Conservation (phyloP, 1,140 invertebrate genomes). For the Drosophila melanogaster region Release_6_plus_ISO1_MT NT_037436.4:1361501-1362000, state of each 20-base stretch:
- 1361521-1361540: neutral
- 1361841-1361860: neutral
- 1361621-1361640: no score
- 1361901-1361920: neutral
- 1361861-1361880: constrained; percentile 15
- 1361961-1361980: constrained; percentile 67
- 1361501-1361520: constrained; percentile 22
- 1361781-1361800: neutral
- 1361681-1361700: neutral
- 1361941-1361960: constrained; percentile 3
- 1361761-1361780: constrained; percentile 1
- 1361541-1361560: neutral
- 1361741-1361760: no score
- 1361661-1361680: neutral
- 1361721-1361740: neutral
- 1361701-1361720: no score
- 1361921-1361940: no score
- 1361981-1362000: constrained; percentile 56
- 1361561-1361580: neutral
- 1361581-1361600: neutral
- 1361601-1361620: no score
- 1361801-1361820: neutral
- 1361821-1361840: constrained; percentile 11
- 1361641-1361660: neutral
- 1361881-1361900: constrained; percentile 6